Conservation (phyloP, 2,797 vertebrate species). For the Sebastes jordani region DNA sequence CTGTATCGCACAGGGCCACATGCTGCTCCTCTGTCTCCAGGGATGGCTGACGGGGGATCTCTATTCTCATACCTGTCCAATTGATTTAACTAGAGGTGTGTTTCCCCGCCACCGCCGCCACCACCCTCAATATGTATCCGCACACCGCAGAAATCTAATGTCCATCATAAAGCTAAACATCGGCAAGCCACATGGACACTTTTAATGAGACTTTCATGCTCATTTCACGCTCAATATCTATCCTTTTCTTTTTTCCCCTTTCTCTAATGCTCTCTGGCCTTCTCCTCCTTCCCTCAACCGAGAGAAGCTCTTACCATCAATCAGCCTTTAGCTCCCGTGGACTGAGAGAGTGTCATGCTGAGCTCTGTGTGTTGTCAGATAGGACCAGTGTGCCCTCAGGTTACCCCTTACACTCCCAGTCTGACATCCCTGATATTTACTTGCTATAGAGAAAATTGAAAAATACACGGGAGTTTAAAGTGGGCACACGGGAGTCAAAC, state of each 20-base stretch:
- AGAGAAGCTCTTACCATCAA: constrained; percentile 63
- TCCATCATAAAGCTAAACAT: constrained; percentile 65
- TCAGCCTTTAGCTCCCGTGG: constrained; percentile 57
- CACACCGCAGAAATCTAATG: constrained; percentile 50
- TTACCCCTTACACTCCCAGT: constrained; percentile 57
- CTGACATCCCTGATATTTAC: constrained; percentile 66
- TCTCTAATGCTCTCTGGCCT: constrained; percentile 9
- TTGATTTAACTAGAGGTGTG: constrained; percentile 59
- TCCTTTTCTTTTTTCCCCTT: neutral
- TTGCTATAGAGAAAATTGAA: constrained; percentile 61
- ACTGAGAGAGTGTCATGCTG: constrained; percentile 64
- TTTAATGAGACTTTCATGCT: constrained; percentile 64
- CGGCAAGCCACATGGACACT: constrained; percentile 44
- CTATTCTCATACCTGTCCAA: constrained; percentile 65
- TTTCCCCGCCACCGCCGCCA: constrained; percentile 8
- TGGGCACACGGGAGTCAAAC: constrained; percentile 34
- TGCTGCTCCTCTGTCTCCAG: constrained; percentile 30
- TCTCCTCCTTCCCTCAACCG: constrained; percentile 16
- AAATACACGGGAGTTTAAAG: constrained; percentile 60
- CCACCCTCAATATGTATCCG: constrained; percentile 19
- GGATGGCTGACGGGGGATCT: constrained; percentile 33
- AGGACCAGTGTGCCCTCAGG: constrained; percentile 62
- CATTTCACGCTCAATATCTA: constrained; percentile 53
- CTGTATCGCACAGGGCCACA: constrained; percentile 59
- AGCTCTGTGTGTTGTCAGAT: constrained; percentile 63